phyloP scores from a whole-genome alignment of 2,888 invertebrate species.

The Cosmia trapezina region DNA sequence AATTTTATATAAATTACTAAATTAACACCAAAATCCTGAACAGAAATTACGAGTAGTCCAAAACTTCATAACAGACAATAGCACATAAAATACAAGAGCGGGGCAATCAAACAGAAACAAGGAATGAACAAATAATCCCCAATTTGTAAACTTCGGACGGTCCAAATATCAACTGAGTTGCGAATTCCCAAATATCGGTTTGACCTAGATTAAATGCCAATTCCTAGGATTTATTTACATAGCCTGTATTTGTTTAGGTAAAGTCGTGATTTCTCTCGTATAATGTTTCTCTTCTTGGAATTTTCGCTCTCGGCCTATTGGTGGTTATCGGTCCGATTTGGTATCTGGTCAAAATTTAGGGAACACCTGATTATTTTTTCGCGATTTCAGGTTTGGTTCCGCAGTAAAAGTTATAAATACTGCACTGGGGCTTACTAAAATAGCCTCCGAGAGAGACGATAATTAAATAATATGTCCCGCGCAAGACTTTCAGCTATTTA shows the following conservation, averaged over 20 bases:
- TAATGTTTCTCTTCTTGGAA: slow-evolving; percentile 10
- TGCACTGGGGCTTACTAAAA: too few relatives aligned
- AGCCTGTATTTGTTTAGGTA: slow-evolving; percentile 64
- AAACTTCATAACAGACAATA: slow-evolving; percentile 1
- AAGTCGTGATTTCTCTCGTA: slow-evolving; percentile 11
- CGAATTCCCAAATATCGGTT: slow-evolving; percentile 72
- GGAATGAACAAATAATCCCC: slow-evolving; percentile 53
- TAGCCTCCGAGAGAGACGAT: too few relatives aligned
- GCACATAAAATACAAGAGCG: slow-evolving; percentile 18
- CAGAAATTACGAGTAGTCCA: too few relatives aligned
- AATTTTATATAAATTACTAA: neutral
- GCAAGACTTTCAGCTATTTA: too few relatives aligned
- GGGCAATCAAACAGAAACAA: slow-evolving; percentile 25
- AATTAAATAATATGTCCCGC: too few relatives aligned
- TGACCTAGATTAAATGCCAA: slow-evolving; percentile 77
- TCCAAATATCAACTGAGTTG: slow-evolving; percentile 62
- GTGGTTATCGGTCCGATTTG: neutral
- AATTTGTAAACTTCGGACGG: slow-evolving; percentile 60
- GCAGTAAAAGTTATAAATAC: too few relatives aligned
- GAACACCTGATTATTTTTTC: too few relatives aligned
- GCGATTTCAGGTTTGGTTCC: too few relatives aligned
- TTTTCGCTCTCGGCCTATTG: neutral
- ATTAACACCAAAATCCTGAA: neutral
- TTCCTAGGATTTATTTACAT: slow-evolving; percentile 60
- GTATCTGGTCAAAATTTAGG: too few relatives aligned